Evolutionary conservation across 2,113 vertebrate genomes (phyloP).

Genomic region (Passerina amoena): DNA sequence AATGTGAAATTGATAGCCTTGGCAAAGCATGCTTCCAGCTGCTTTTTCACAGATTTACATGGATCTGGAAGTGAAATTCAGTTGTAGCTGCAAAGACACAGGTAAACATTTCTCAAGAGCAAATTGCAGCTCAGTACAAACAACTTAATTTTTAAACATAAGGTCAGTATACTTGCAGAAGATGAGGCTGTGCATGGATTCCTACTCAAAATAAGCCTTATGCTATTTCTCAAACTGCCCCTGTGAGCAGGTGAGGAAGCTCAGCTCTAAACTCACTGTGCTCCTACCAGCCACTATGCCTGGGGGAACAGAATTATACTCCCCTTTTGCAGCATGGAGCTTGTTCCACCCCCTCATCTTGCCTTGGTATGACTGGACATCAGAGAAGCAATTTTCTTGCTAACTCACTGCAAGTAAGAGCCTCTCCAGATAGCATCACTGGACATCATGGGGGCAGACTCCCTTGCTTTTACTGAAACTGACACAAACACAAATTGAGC

Average conservation of each 20-base stretch:
- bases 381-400: neutral
- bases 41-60: neutral
- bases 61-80: neutral
- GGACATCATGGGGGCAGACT: neutral
- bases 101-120: neutral
- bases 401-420: neutral
- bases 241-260: neutral
- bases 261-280: neutral
- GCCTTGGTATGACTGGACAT: neutral
- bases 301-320: neutral
- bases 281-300: neutral
- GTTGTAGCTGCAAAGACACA: neutral
- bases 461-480: neutral
- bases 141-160: neutral
- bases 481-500: neutral
- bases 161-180: neutral
- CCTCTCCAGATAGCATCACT: neutral
- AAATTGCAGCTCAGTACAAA: neutral
- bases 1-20: neutral
- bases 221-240: neutral
- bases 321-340: accelerated
- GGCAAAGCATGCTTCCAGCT: neutral
- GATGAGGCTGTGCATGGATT: neutral
- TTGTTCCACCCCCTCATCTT: neutral
- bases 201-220: neutral